Percentiles rank a stretch among this genome's conserved stretches.
These are phyloP conservation scores for Xenentodon cancila DNA, from an alignment of 2,797 vertebrate species.

Conservation along the genomic window DNA sequence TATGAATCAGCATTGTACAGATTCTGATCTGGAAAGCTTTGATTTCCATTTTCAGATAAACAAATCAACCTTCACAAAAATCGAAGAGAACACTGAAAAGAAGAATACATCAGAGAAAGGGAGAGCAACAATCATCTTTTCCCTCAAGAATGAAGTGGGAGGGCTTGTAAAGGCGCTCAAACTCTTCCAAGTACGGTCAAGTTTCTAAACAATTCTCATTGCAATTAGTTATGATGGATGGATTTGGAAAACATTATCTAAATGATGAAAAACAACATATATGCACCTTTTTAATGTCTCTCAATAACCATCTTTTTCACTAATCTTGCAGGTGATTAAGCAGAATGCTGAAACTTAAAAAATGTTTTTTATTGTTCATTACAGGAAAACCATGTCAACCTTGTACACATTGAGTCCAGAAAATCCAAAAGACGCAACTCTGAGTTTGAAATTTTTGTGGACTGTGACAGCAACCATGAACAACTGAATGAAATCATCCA, in stretches of 20 bases:
- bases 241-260: too few species aligned
- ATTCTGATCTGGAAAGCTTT: not conserved
- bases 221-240: not conserved
- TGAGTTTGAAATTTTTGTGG: constrained; percentile 97
- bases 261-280: too few species aligned
- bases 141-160: constrained; percentile 97
- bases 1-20: too few species aligned
- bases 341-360: too few species aligned
- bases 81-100: constrained; percentile 94
- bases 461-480: constrained; percentile 94
- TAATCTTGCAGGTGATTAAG: too few species aligned
- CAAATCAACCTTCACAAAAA: constrained; percentile 88
- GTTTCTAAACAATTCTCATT: too few species aligned
- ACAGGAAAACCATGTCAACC: constrained; percentile 96
- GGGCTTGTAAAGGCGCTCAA: constrained; percentile 95
- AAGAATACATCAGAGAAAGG: constrained; percentile 85
- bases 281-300: too few species aligned
- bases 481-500: constrained; percentile 94
- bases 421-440: constrained; percentile 95
- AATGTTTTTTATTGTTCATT: constrained; percentile 13
- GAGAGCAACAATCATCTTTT: constrained; percentile 92
- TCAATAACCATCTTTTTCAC: not conserved
- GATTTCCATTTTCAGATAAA: constrained; percentile 81
- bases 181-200: constrained; percentile 90
- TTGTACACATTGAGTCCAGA: constrained; percentile 96